Evolutionary conservation across 2,888 invertebrate genomes (phyloP), one percentile per base, ranked within the genome.

Genomic region (Rambutsinella grinnellia): DNA sequence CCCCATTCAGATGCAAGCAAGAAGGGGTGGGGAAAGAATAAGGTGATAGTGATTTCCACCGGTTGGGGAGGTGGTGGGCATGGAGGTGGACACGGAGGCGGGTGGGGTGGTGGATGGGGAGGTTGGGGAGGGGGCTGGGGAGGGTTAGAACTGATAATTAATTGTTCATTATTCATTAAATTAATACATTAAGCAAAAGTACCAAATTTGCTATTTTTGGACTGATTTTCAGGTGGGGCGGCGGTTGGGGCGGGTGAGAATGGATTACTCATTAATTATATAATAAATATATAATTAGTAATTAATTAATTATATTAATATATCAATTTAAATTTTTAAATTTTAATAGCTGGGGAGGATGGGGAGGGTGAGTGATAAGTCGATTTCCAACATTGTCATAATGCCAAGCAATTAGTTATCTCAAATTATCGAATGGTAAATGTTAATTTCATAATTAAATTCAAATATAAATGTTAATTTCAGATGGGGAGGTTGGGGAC

Each of bases 41-140:
- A 63, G 28, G 70, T 78, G 2, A 79, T 79, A 27, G 74, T 79
- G 0, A 77, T 79, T 13, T 76, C 76, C 10, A 66, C 72, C 17
- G 79, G 79, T 1, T 79, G 61, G 21, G 69, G 63, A n/a, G 76
- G 58, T 6, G 69, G 69, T 19, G 49, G 49, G 5, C 53, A 69
- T 53, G 54, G 46, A 26, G 61, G 61, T 24, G 54, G 69, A 15
- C 19, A 53, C 23, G 51, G 65, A 6, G 54, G 65, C 19, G n/a
- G 49, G n/a, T 49, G 49, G 49, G 19, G 19, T 5, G 49, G 49
- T 3, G 54, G 54, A 19, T 23, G 24, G 23, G 54, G 54, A 3
- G 58, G 58, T 8, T 58, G 58, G 58, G 27, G 27, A 36, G 58
- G 58, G 10, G 19, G 57, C n/a, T 17, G 19, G 27, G 58, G 56